Percentiles rank a stretch among this genome's conserved stretches.
phyloP scores from a whole-genome alignment of 2,888 invertebrate genomes.

The Schizaphis graminum region DNA sequence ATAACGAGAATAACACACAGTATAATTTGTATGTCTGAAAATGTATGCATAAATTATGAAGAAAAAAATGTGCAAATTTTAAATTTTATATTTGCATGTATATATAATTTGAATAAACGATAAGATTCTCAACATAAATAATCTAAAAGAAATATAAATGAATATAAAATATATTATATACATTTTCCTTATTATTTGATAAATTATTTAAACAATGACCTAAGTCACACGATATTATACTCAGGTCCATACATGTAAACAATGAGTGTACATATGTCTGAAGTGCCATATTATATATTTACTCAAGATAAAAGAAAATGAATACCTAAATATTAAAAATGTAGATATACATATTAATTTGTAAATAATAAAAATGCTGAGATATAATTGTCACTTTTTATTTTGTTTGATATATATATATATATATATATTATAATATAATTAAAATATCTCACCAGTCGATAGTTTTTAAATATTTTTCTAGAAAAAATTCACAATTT shows the following conservation, averaged over 20 bases:
- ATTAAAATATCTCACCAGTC: neutral
- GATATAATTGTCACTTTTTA: neutral
- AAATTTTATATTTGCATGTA: neutral
- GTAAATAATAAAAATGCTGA: neutral
- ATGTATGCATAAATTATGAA: conserved; percentile 11
- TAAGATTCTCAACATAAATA: conserved; percentile 36
- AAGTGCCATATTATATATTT: conserved; percentile 22
- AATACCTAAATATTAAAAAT: neutral
- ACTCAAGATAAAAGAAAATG: conserved; percentile 18
- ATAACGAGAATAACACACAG: neutral
- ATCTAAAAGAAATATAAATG: neutral
- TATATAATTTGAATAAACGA: conserved; percentile 1
- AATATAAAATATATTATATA: neutral
- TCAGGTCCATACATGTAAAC: neutral
- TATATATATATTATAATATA: neutral
- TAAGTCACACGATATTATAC: neutral
- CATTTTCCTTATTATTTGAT: neutral
- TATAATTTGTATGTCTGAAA: neutral
- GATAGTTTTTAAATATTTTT: neutral
- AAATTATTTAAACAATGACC: conserved; percentile 39
- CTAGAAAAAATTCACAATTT: too few relatives aligned
- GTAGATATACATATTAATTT: neutral
- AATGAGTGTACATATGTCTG: conserved; percentile 18
- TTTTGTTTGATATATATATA: neutral
- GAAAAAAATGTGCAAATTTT: conserved; percentile 21